These are phyloP conservation scores for Listronotus oregonensis DNA, from an alignment of 1,140 invertebrate genomes.

Conservation along the genomic window DNA sequence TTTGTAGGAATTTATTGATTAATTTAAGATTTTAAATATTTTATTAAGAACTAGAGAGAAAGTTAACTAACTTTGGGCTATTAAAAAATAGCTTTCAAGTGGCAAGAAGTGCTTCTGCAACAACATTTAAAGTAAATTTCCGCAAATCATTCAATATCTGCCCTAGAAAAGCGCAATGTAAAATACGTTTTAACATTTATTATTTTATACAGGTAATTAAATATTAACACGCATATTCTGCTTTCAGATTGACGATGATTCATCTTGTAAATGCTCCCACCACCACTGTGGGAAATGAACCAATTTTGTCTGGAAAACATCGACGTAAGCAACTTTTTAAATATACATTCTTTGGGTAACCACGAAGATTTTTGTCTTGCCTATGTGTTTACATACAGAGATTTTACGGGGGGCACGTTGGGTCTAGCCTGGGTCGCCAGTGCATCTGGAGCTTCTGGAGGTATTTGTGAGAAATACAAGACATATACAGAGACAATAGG, in stretches of 20 bases:
- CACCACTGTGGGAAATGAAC: constrained; percentile 76
- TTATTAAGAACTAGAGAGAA: too few species aligned
- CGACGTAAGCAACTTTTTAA: constrained; percentile 98
- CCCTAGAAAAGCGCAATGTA: too few species aligned
- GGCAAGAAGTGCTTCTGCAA: too few species aligned
- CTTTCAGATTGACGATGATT: constrained; percentile 84
- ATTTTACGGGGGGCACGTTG: constrained; percentile 55
- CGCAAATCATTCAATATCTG: too few species aligned
- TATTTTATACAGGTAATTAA: too few species aligned
- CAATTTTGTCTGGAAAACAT: constrained; percentile 97
- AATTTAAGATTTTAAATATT: too few species aligned
- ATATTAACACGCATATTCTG: too few species aligned
- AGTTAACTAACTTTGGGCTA: too few species aligned
- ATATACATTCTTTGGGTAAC: constrained; percentile 94
- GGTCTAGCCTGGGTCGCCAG: constrained; percentile 98
- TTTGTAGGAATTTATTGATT: too few species aligned
- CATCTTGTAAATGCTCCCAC: constrained; percentile 69
- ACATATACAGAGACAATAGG: constrained; percentile 94
- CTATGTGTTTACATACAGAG: constrained; percentile 95
- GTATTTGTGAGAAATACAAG: constrained; percentile 98
- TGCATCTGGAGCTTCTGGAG: constrained; percentile 93
- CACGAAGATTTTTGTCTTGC: constrained; percentile 98
- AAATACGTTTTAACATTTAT: too few species aligned
- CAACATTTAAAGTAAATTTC: too few species aligned
- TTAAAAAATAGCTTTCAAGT: too few species aligned